Percentiles rank a stretch among this genome's conserved stretches.
Evolutionary conservation across 64 coral and sea anemone genomes (phyloP).

Genomic region (Pocillopora verrucosa): DNA sequence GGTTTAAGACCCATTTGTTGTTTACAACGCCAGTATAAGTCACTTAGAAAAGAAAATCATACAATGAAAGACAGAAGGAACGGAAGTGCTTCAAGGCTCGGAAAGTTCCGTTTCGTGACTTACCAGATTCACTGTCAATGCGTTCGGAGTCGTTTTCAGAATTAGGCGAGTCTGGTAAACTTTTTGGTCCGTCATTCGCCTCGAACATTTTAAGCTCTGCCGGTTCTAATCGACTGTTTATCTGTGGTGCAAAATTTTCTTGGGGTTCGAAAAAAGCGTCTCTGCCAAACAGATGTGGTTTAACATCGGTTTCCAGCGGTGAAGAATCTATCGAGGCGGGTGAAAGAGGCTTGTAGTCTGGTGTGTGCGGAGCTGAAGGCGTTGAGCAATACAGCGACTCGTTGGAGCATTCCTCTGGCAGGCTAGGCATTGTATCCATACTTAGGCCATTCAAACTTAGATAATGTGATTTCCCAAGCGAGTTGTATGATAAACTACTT

Average conservation of each 20-base stretch:
- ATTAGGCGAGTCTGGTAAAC: slow-evolving; percentile 32
- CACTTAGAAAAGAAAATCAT: not conserved
- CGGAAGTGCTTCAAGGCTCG: no score
- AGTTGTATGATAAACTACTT: slow-evolving; percentile 49
- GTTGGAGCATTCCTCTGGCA: slow-evolving; percentile 91
- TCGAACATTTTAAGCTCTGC: slow-evolving; percentile 20
- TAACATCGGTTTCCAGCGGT: slow-evolving; percentile 28
- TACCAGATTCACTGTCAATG: slow-evolving; percentile 31
- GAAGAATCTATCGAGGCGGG: slow-evolving; percentile 12
- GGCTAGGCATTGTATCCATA: slow-evolving; percentile 78
- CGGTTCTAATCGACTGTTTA: slow-evolving; percentile 27
- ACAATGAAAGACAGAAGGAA: not conserved
- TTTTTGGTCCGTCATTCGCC: slow-evolving; percentile 10
- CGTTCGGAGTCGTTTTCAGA: slow-evolving; percentile 37
- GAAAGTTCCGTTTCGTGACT: not conserved
- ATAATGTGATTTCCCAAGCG: slow-evolving; percentile 57
- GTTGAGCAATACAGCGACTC: slow-evolving; percentile 93
- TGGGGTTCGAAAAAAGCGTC: slow-evolving; percentile 26
- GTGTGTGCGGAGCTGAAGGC: slow-evolving; percentile 41
- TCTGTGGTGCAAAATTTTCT: not conserved
- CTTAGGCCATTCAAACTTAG: slow-evolving; percentile 82
- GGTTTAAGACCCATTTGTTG: slow-evolving; percentile 39
- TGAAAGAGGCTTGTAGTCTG: slow-evolving; percentile 38
- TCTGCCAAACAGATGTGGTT: slow-evolving; percentile 13
- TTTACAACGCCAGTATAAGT: slow-evolving; percentile 17